Base-by-base conservation (phyloP, 2,113 vertebrate genomes). In the Paedocypris sp. region DNA sequence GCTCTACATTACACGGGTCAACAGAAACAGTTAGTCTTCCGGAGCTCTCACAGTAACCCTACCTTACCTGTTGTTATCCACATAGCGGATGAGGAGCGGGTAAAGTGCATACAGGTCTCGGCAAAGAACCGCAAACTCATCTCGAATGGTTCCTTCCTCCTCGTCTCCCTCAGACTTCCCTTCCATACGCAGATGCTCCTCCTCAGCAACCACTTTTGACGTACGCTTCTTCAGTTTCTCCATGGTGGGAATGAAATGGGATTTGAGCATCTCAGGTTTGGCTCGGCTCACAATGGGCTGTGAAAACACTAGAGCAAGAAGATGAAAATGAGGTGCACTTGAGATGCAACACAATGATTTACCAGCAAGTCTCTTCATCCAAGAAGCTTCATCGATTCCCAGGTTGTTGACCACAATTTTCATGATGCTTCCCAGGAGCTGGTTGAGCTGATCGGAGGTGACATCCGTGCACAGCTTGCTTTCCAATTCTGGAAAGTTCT, bases 291-390 rank as follows among this genome's bases (percentile, higher is more conserved):
- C 90, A 1, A 97, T 96, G 31, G 93, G 93, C 79, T 97, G 93
- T 1, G 93, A 91, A 22, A 97, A 97, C 15, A 97, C 93, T 97
- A 69, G 11, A 22, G 29, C 1, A 10, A 20, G 3, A 49, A 20
- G 46, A n/a, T 19, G 13, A 25, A 23, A 9, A 35, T 28, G 23
- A 33, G 22, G 12, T 38, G 20, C 31, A 18, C 8, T 41, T 41
- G 22, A 31, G 16, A 29, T n/a, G 8, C 4, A 2, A 9, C n/a
- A 9, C 22, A 7, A 5, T 45, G 9, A 48, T 71, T 79, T 70
- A 92, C 93, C 93, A 16, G 93, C 93, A 51, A 97, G 76, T 26
- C 93, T 82, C 78, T 97, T 97, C 93, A 97, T 97, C 93, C 93
- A 97, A 0, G 92, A 86, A 19, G 93, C 93, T 61, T 97, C 93